Evolutionary conservation across 2,888 invertebrate species (phyloP).

Genomic region (Mactromeris polynyma): DNA sequence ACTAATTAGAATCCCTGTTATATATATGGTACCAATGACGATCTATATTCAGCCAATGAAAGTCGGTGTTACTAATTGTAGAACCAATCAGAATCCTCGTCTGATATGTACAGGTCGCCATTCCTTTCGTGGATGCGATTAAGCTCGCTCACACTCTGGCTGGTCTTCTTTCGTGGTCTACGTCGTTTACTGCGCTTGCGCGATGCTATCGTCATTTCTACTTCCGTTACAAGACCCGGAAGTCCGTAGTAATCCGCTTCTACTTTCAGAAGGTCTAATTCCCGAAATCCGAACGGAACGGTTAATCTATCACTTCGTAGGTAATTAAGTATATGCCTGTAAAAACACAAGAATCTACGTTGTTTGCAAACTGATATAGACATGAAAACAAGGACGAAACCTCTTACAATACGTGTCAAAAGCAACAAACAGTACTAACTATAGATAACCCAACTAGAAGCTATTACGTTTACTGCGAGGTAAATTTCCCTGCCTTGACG

Average conservation of each 20-base stretch:
- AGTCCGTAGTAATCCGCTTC: conserved; percentile 80
- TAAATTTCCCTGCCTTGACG: too few species aligned
- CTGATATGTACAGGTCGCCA: conserved; percentile 67
- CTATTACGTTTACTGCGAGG: too few species aligned
- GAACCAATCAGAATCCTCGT: conserved; percentile 74
- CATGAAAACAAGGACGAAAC: too few species aligned
- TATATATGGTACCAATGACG: not conserved
- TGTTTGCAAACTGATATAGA: not conserved
- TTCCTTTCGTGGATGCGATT: conserved; percentile 65
- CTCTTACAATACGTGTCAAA: too few species aligned
- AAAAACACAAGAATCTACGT: not conserved
- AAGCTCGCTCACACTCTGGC: conserved; percentile 58
- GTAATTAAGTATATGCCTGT: conserved; percentile 80
- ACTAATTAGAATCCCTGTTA: not conserved
- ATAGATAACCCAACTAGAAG: too few species aligned
- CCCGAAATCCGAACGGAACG: conserved; percentile 79
- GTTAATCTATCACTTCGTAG: conserved; percentile 78
- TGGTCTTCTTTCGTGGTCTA: conserved; percentile 57
- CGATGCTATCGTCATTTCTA: conserved; percentile 69
- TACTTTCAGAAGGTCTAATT: conserved; percentile 77
- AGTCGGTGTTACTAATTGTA: conserved; percentile 60
- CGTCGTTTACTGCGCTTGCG: conserved; percentile 67
- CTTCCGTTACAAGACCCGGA: conserved; percentile 70
- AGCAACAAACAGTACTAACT: too few species aligned
- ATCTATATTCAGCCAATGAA: not conserved